A percentile compares a stretch with the other conserved stretches of the same genome.
phyloP scores from a whole-genome alignment of 2,113 vertebrate species.

The Carassius gibelio region DNA sequence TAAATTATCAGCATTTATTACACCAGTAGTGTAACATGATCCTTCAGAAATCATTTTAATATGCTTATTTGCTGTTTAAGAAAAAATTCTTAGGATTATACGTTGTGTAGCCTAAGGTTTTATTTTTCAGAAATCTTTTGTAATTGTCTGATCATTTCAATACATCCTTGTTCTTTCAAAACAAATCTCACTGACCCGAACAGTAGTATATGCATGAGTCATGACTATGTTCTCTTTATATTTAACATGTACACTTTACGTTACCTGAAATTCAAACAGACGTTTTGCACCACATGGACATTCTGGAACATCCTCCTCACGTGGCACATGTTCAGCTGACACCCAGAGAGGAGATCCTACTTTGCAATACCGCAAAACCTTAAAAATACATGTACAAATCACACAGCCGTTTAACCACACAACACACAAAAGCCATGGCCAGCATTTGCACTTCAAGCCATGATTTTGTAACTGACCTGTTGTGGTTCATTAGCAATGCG shows the following conservation, averaged over 20 bases:
- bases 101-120: background rate
- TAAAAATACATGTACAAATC: slow-evolving; percentile 17
- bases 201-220: too few species aligned
- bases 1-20: background rate
- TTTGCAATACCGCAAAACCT: slow-evolving; percentile 92
- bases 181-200: background rate
- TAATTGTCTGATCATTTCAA: background rate
- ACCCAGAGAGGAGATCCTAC: slow-evolving; percentile 87
- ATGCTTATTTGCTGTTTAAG: background rate
- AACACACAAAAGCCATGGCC: background rate
- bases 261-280: slow-evolving; percentile 94
- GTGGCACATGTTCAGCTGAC: slow-evolving; percentile 83
- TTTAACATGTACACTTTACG: background rate
- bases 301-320: slow-evolving; percentile 81
- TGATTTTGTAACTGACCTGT: slow-evolving; percentile 77
- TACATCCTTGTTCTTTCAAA: background rate
- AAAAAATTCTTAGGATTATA: background rate
- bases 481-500: slow-evolving; percentile 83
- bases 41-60: background rate
- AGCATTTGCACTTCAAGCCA: background rate
- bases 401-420: background rate
- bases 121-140: background rate
- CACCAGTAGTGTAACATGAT: background rate
- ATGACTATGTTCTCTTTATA: background rate
- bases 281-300: slow-evolving; percentile 89